These are phyloP conservation scores for Hemitrygon akajei DNA, from an alignment of 2,797 vertebrate genomes.

Conservation along the genomic window DNA sequence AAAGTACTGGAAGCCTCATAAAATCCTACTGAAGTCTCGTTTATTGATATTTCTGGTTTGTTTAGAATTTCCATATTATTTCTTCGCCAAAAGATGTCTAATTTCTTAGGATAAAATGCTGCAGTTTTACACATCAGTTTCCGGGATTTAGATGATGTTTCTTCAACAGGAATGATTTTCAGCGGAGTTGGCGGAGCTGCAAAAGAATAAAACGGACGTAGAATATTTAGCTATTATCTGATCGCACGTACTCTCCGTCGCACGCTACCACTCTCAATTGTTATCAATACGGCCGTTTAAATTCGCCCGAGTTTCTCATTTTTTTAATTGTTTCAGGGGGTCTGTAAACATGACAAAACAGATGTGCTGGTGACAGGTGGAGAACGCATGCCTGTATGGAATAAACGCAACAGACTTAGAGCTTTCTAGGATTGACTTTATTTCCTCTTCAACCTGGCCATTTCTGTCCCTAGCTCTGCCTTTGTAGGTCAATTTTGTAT, in stretches of 20 bases:
- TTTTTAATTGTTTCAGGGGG: not conserved
- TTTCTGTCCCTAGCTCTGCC: too few relatives aligned
- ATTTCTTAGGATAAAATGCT: not conserved
- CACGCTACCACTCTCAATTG: too few relatives aligned
- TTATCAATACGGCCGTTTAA: not conserved
- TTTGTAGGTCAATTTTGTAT: too few relatives aligned
- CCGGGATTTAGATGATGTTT: not conserved
- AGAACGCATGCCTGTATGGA: too few relatives aligned
- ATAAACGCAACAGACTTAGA: too few relatives aligned
- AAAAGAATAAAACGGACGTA: too few relatives aligned
- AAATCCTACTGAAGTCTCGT: not conserved
- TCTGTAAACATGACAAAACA: not conserved
- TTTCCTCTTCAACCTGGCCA: too few relatives aligned
- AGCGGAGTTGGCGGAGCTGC: not conserved
- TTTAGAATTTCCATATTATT: not conserved
- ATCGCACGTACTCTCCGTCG: not conserved
- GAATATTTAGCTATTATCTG: not conserved
- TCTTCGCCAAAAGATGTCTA: not conserved
- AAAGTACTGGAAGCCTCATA: too few relatives aligned
- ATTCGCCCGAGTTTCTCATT: rapidly evolving
- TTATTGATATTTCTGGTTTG: not conserved
- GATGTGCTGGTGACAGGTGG: not conserved
- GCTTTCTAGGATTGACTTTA: too few relatives aligned
- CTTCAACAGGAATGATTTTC: not conserved
- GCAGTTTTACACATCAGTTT: not conserved